phyloP scores from a whole-genome alignment of 2,888 invertebrate species.

The Nephrotoma guestfalica region DNA sequence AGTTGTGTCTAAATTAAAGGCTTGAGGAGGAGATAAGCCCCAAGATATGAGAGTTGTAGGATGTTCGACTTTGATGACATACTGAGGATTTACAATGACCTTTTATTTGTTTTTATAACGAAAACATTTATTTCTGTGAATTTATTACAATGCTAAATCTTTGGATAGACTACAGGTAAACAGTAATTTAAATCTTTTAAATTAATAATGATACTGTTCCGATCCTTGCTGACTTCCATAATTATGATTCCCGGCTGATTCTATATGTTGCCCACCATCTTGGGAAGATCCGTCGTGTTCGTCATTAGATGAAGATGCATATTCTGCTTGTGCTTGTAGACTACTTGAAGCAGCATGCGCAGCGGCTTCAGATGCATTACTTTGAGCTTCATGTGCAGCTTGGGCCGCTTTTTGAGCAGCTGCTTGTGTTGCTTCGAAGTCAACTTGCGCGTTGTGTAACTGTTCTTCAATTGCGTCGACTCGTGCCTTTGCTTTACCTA shows the following conservation, averaged over 20 bases:
- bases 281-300: neutral
- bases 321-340: constrained; percentile 18
- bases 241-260: constrained; percentile 12
- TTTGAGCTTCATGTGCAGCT: constrained; percentile 51
- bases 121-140: too few species aligned
- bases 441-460: constrained; percentile 46
- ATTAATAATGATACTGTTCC: neutral
- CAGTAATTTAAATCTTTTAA: neutral
- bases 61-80: too few species aligned
- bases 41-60: too few species aligned
- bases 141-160: neutral
- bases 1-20: too few species aligned
- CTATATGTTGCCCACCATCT: constrained; percentile 7
- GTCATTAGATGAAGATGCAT: constrained; percentile 9
- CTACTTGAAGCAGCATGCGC: constrained; percentile 41
- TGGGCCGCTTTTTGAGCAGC: constrained; percentile 49
- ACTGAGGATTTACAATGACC: too few species aligned
- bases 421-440: constrained; percentile 52
- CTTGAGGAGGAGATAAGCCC: too few species aligned
- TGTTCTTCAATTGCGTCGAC: constrained; percentile 48
- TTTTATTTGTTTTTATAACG: too few species aligned
- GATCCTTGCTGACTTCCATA: constrained; percentile 4
- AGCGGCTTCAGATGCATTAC: constrained; percentile 54
- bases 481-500: constrained; percentile 51
- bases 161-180: neutral